Evolutionary conservation across 2,113 vertebrate species (phyloP).

Genomic region (Emydura subglobosa): DNA sequence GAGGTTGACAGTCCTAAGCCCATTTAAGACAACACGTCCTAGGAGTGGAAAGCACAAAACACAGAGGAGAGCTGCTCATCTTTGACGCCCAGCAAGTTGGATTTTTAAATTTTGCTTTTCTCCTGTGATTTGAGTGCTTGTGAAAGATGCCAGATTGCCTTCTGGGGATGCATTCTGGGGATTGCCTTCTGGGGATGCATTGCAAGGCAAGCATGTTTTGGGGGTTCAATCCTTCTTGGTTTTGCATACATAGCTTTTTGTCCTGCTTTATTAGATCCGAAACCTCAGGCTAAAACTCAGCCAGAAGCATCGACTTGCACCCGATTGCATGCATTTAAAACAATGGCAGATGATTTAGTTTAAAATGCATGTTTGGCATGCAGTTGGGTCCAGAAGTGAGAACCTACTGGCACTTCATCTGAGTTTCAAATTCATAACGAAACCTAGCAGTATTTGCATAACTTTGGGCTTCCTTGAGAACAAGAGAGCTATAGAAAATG

Average conservation of each 20-base stretch:
- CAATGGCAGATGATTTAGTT: not conserved
- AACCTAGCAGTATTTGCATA: not conserved
- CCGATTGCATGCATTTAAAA: fast-evolving
- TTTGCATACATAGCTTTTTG: not conserved
- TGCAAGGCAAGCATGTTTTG: not conserved
- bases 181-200: too few relatives aligned
- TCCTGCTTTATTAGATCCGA: not conserved
- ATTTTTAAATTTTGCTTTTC: not conserved
- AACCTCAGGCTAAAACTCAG: not conserved
- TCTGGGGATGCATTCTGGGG: not conserved
- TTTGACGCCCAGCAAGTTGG: not conserved
- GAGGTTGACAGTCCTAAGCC: not conserved
- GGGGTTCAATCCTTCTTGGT: not conserved
- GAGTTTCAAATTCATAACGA: fast-evolving
- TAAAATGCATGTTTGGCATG: not conserved
- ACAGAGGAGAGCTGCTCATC: not conserved
- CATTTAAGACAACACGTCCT: not conserved
- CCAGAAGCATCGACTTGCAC: not conserved
- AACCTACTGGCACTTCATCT: not conserved
- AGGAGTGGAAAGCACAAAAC: not conserved
- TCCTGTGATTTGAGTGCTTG: not conserved
- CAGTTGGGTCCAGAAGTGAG: not conserved
- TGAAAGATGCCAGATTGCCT: not conserved
- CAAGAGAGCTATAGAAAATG: not conserved
- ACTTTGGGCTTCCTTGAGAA: not conserved